Conservation (phyloP, 30 jellyfish, hydroid and myxozoan genomes). For the Mastigias papua region DNA sequence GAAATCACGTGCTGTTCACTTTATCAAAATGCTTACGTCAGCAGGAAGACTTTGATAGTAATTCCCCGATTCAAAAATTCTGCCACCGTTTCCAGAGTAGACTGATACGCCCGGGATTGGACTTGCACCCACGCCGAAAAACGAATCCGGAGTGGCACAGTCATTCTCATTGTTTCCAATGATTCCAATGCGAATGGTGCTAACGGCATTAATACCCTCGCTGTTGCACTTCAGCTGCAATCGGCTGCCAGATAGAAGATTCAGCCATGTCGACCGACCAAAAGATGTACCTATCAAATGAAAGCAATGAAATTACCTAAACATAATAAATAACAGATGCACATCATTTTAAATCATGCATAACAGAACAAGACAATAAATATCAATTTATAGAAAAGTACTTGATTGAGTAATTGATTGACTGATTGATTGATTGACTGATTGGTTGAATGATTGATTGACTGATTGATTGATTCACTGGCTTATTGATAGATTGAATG, state of each 20-base stretch:
- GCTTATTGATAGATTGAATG: no score
- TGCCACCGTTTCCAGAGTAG: background rate
- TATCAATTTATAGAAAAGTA: no score
- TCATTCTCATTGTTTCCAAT: constrained; percentile 35
- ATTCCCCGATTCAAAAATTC: background rate
- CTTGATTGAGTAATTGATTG: no score
- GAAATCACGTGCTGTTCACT: no score
- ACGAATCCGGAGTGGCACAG: constrained; percentile 32
- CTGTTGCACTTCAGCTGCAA: constrained; percentile 36
- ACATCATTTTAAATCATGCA: background rate
- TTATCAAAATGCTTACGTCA: background rate
- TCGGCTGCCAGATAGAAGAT: background rate
- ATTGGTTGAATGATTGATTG: no score
- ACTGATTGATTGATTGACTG: no score
- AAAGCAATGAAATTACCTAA: background rate
- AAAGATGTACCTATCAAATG: constrained; percentile 4
- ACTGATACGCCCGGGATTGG: background rate
- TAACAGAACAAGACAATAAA: background rate
- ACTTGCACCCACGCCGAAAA: constrained; percentile 25
- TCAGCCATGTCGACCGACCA: constrained; percentile 48
- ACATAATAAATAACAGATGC: background rate
- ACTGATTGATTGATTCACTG: no score
- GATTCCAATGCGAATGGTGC: constrained; percentile 24
- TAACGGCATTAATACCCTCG: constrained; percentile 39
- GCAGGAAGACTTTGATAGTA: background rate